These are phyloP conservation scores for Oryzias sinensis DNA, from an alignment of 2,797 vertebrate species.

Conservation along the genomic window DNA sequence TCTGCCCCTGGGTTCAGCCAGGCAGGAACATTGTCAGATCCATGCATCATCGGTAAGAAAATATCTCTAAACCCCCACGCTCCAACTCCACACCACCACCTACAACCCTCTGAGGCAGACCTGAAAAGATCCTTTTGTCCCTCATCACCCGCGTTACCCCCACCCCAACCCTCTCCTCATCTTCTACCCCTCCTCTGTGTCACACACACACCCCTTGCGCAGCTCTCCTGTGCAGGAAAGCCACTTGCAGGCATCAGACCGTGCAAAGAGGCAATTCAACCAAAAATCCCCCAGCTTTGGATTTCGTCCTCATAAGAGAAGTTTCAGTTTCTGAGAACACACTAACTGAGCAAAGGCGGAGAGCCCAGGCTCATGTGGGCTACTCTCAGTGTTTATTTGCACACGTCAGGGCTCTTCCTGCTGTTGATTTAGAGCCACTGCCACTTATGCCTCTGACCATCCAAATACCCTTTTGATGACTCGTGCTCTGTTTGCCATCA, in stretches of 20 bases:
- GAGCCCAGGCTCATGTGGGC: constrained; percentile 44
- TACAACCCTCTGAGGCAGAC: constrained; percentile 60
- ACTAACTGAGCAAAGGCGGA: constrained; percentile 35
- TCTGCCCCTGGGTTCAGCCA: constrained; percentile 65
- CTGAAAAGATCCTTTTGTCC: constrained; percentile 82
- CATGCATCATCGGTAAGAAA: constrained; percentile 82
- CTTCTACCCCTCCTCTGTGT: constrained; percentile 23
- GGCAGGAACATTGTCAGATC: constrained; percentile 78
- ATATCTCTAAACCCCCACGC: constrained; percentile 58
- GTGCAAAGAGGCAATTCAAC: constrained; percentile 26
- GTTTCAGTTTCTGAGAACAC: constrained; percentile 53
- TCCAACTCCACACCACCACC: constrained; percentile 31
- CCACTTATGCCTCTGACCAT: constrained; percentile 69
- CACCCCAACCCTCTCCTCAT: constrained; percentile 10
- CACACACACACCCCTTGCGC: constrained; percentile 53
- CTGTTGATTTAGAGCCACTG: constrained; percentile 79
- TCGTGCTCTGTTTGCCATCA: constrained; percentile 69
- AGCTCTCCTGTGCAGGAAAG: constrained; percentile 56
- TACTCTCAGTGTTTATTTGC: constrained; percentile 70
- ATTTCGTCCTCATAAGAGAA: constrained; percentile 40
- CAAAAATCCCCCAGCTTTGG: constrained; percentile 28
- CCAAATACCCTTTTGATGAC: constrained; percentile 76
- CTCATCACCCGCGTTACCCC: constrained; percentile 57
- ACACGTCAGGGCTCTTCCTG: constrained; percentile 72
- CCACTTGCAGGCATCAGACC: constrained; percentile 69